Evolutionary conservation across 2,888 invertebrate species (phyloP), one percentile per base, ranked within the genome.

Genomic region (Andrena bicolor): DNA sequence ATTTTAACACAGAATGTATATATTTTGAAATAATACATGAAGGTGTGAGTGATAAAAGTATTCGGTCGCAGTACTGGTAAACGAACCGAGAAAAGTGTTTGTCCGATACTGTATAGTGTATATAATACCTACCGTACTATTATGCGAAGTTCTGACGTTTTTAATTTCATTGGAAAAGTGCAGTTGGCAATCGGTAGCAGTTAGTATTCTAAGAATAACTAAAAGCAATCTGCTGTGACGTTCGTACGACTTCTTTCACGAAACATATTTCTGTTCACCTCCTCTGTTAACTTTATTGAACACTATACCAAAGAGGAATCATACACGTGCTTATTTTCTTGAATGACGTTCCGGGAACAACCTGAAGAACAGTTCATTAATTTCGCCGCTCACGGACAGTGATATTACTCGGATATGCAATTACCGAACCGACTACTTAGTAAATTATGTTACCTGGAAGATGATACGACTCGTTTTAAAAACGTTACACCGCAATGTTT

Each of bases 341-440:
- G 64, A 73, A 28, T 56, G 73, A 48, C n/a, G 20, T 80, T 74
- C 70, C 26, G 64, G 32, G 76, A 71, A 78, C 13, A 56, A 63
- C 26, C n/a, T 20, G n/a, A 26, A 63, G 48, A 49, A 58, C 30
- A 71, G 51, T 63, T 61, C 65, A 60, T n/a, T 23, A n/a, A 56
- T 48, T 51, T 60, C 70, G 64, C 56, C 60, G 28, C 7, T 51
- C n/a, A 6, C 35, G 23, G 49, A 28, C 28, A 28, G 26, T 41
- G 64, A 71, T 74, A 53, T 49, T 76, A 56, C n/a, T 41, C 10
- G 30, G 51, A 53, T 78, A 53, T 20, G 73, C 28, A 84, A 75
- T 79, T 78, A 82, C 65, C 32, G 5, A 48, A 49, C 28, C 58
- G 30, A 60, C 32, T 30, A 16, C 41, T 41, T 71, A 74, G 82